Percentiles rank a stretch among this genome's conserved stretches.
Evolutionary conservation across 2,113 vertebrate genomes (phyloP).

Genomic region (Notothenia coriiceps): DNA sequence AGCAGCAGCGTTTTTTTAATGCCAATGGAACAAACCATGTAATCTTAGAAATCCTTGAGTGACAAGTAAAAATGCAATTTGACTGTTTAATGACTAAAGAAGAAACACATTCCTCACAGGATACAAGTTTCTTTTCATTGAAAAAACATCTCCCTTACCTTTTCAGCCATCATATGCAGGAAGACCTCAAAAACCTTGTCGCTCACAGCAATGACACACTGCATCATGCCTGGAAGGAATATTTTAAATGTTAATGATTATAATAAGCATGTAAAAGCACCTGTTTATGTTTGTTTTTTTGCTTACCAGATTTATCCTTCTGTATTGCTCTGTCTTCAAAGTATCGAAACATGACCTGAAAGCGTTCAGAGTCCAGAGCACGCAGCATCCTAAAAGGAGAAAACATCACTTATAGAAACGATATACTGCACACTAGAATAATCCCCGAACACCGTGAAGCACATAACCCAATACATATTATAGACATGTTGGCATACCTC

Average conservation of each 20-base stretch:
- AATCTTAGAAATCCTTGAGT: not conserved
- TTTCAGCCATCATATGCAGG: slow-evolving; percentile 98
- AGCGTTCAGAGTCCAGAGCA: slow-evolving; percentile 93
- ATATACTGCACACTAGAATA: no score
- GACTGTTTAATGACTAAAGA: not conserved
- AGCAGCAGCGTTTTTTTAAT: not conserved
- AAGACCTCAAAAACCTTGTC: slow-evolving; percentile 99
- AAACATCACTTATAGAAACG: no score
- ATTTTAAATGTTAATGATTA: not conserved
- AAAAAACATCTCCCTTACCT: slow-evolving; percentile 82
- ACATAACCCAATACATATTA: not conserved
- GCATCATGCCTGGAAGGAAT: slow-evolving; percentile 93
- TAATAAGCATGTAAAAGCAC: not conserved
- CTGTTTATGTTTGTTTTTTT: no score
- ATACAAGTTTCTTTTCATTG: not conserved
- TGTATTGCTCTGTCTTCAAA: slow-evolving; percentile 99
- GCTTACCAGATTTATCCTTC: slow-evolving; percentile 97
- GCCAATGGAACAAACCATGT: no score
- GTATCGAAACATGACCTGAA: slow-evolving; percentile 99
- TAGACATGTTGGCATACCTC: slow-evolving; percentile 83
- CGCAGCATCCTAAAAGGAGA: slow-evolving; percentile 87
- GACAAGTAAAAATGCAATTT: not conserved
- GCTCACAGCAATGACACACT: slow-evolving; percentile 96
- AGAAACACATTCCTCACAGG: not conserved
- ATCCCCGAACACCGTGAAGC: not conserved